phyloP scores from a whole-genome alignment of 2,888 invertebrate genomes.

The Tachina grossa region DNA sequence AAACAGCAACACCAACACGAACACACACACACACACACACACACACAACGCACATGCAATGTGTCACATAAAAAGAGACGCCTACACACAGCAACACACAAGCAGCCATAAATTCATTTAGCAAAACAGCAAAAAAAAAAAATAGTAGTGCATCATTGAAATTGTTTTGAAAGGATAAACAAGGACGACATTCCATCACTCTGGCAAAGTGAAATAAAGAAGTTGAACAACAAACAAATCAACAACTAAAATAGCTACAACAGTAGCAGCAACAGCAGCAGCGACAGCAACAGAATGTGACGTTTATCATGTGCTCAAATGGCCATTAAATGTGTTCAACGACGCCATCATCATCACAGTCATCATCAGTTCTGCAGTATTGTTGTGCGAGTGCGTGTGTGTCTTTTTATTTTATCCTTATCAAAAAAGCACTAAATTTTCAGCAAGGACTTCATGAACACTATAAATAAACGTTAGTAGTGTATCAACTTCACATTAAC shows the following conservation, averaged over 20 bases:
- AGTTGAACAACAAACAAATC: conserved; percentile 52
- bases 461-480: conserved; percentile 52
- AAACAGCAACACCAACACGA: conserved; percentile 6
- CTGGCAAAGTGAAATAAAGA: conserved; percentile 49
- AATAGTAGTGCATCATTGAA: conserved; percentile 60
- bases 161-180: conserved; percentile 55
- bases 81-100: conserved; percentile 38
- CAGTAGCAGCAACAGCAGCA: conserved; percentile 66
- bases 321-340: conserved; percentile 82
- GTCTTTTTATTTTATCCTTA: not conserved
- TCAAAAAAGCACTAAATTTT: conserved; percentile 63
- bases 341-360: conserved; percentile 73
- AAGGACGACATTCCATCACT: conserved; percentile 72
- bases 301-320: conserved; percentile 83
- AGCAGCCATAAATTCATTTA: conserved; percentile 37
- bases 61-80: conserved; percentile 51
- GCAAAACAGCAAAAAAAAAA: conserved; percentile 64
- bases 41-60: conserved; percentile 55
- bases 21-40: conserved; percentile 15
- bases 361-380: conserved; percentile 62
- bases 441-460: conserved; percentile 56
- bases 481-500: conserved; percentile 18
- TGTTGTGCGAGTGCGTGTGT: not conserved
- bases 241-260: conserved; percentile 23
- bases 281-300: conserved; percentile 78